Conservation (phyloP, 2,113 vertebrate species). For the Tupaia chinensis region DNA sequence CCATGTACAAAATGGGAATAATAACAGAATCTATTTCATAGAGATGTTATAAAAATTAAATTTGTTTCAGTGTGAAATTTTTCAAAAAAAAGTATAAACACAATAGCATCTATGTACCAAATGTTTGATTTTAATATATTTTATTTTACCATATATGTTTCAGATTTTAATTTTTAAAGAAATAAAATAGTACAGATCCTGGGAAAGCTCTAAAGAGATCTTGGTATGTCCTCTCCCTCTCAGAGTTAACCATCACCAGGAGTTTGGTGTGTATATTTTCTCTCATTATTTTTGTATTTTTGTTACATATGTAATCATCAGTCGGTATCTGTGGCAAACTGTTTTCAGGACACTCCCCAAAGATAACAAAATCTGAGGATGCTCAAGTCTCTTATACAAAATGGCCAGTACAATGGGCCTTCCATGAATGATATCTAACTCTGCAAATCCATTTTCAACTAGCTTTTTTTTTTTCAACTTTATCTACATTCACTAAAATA, state of each 20-base stretch:
- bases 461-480: constrained; percentile 1
- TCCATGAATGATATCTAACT: not conserved
- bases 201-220: not conserved
- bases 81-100: not conserved
- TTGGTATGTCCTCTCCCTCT: not conserved
- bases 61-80: not conserved
- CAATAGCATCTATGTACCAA: not conserved
- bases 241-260: not conserved
- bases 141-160: not conserved
- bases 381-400: too few species aligned
- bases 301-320: too few species aligned
- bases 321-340: too few species aligned
- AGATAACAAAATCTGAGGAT: too few species aligned
- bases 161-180: not conserved
- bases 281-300: not conserved
- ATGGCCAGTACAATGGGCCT: not conserved
- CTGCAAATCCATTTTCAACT: not conserved
- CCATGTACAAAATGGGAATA: not conserved
- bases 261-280: not conserved
- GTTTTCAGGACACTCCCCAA: too few species aligned
- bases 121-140: not conserved
- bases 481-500: not conserved
- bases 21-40: not conserved
- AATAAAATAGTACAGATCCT: not conserved
- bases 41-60: not conserved